Conservation (phyloP, 2,113 vertebrate species). For the Narcine bancroftii region DNA sequence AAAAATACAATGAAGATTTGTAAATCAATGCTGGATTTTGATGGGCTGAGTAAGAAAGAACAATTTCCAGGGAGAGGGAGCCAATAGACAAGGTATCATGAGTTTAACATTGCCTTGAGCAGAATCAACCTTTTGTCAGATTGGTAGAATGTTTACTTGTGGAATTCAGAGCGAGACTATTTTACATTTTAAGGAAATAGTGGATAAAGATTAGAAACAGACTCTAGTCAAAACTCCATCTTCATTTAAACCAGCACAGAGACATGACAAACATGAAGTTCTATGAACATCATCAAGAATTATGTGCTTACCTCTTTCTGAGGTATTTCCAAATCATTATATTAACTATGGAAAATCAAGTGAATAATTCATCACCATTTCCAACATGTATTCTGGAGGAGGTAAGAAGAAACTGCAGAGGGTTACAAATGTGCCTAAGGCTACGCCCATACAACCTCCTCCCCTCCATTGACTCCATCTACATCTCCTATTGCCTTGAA, state of each 20-base stretch:
- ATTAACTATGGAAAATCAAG: not conserved
- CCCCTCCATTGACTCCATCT: no score
- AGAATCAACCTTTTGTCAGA: not conserved
- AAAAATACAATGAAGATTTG: not conserved
- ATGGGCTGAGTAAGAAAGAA: not conserved
- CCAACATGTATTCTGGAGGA: not conserved
- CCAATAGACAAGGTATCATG: not conserved
- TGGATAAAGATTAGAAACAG: not conserved
- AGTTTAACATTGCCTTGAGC: not conserved
- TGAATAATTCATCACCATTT: not conserved
- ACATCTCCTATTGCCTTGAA: no score
- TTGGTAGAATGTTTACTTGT: not conserved
- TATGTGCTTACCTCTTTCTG: not conserved
- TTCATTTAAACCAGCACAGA: not conserved
- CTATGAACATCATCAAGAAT: no score
- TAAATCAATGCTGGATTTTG: not conserved
- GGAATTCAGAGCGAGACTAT: not conserved
- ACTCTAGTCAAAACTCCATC: not conserved
- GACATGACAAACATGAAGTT: not conserved
- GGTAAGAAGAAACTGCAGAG: no score
- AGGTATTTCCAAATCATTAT: not conserved
- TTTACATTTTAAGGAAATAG: not conserved
- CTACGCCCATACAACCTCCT: no score
- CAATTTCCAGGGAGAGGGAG: not conserved
- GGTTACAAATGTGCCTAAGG: no score